A percentile compares a stretch with the other conserved stretches of the same genome.
Conservation (phyloP, 2,888 invertebrate species). For the Stegophylla sp. region DNA sequence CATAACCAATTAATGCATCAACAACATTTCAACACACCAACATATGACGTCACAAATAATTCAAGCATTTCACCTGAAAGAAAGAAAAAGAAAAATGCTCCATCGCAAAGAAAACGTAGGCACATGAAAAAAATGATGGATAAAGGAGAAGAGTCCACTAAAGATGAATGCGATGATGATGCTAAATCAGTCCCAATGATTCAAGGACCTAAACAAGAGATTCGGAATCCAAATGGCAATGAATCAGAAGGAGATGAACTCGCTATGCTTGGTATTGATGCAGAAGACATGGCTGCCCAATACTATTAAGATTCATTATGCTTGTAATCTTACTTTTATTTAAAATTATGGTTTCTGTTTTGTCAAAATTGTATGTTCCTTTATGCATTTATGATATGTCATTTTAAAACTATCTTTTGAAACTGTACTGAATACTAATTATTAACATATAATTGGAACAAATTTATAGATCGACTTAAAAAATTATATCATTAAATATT, state of each 20-base stretch:
- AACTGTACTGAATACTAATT: neutral
- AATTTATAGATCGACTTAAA: slow-evolving; percentile 6
- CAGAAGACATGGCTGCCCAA: slow-evolving; percentile 75
- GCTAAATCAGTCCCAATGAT: slow-evolving; percentile 15
- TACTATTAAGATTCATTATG: slow-evolving; percentile 63
- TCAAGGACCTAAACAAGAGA: slow-evolving; percentile 48
- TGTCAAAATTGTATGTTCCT: slow-evolving; percentile 11
- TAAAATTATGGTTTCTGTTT: neutral
- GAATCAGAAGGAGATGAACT: slow-evolving; percentile 68
- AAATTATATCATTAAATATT: neutral
- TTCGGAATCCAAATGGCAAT: slow-evolving; percentile 52
- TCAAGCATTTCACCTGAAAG: slow-evolving; percentile 13
- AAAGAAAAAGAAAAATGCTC: slow-evolving; percentile 67
- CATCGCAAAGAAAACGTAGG: slow-evolving; percentile 66
- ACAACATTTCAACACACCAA: slow-evolving; percentile 23
- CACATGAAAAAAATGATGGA: slow-evolving; percentile 69
- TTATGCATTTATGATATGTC: neutral
- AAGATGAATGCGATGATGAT: slow-evolving; percentile 35
- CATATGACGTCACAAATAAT: slow-evolving; percentile 26
- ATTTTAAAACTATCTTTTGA: slow-evolving; percentile 8
- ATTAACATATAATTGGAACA: neutral
- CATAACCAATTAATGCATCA: slow-evolving; percentile 43
- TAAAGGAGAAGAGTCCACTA: slow-evolving; percentile 62
- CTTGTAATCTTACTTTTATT: neutral
- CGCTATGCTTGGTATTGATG: slow-evolving; percentile 85